Evolutionary conservation across 2,797 vertebrate genomes (phyloP).

Genomic region (Fistularia tabacaria): DNA sequence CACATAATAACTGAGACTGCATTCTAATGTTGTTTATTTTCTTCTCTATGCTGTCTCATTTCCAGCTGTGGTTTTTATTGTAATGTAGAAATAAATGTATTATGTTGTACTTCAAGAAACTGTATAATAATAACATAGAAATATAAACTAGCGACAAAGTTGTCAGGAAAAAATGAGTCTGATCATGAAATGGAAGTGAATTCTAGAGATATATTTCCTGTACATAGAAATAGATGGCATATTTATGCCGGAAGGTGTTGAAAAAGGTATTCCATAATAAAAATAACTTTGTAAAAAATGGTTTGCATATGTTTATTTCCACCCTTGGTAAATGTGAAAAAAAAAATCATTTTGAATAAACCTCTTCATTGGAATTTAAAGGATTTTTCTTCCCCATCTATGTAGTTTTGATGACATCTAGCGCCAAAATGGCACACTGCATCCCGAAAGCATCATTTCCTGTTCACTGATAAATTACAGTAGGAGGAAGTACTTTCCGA

Average conservation of each 20-base stretch:
- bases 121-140: slow-evolving; percentile 39
- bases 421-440: no score
- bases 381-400: no score
- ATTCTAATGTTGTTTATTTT: slow-evolving; percentile 39
- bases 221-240: slow-evolving; percentile 72
- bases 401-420: no score
- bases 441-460: no score
- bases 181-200: slow-evolving; percentile 20
- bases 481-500: no score
- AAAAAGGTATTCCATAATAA: slow-evolving; percentile 70
- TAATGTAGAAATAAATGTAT: slow-evolving; percentile 72
- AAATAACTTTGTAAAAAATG: slow-evolving; percentile 61
- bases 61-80: slow-evolving; percentile 40
- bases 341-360: no score
- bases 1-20: slow-evolving; percentile 45
- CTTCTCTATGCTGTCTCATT: slow-evolving; percentile 20
- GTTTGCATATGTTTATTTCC: not conserved
- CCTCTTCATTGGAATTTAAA: no score
- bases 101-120: slow-evolving; percentile 46
- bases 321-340: not conserved
- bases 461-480: no score
- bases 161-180: slow-evolving; percentile 16
- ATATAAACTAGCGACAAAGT: slow-evolving; percentile 30
- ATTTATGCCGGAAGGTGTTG: slow-evolving; percentile 67
- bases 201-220: slow-evolving; percentile 47